These are phyloP conservation scores for Pogonocherus hispidulus DNA, from an alignment of 2,888 invertebrate species.

Conservation along the genomic window DNA sequence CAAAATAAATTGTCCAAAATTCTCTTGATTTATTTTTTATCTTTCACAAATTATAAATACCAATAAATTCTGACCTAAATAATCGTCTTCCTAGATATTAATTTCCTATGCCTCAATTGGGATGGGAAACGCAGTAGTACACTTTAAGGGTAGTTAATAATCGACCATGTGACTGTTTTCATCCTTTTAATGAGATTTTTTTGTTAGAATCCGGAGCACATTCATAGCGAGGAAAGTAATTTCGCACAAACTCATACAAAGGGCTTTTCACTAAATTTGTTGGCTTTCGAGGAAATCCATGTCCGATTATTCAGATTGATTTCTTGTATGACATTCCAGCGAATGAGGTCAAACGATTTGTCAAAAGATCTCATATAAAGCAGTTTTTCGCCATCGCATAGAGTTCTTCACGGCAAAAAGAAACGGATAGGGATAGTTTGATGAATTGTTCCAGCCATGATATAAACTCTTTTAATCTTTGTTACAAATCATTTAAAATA, in stretches of 20 bases:
- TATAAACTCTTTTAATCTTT: conserved; percentile 46
- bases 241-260: not conserved
- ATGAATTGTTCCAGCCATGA: conserved; percentile 42
- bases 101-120: too few relatives aligned
- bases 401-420: not conserved
- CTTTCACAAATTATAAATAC: too few relatives aligned
- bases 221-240: not conserved
- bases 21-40: too few relatives aligned
- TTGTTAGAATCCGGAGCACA: not conserved
- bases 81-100: too few relatives aligned
- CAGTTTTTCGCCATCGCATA: conserved; percentile 12
- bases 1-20: too few relatives aligned
- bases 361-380: conserved; percentile 20
- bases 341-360: conserved; percentile 20
- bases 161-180: too few relatives aligned
- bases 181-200: not conserved
- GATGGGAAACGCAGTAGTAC: too few relatives aligned
- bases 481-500: conserved; percentile 49
- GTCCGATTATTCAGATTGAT: conserved; percentile 19
- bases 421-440: conserved; percentile 39
- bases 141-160: too few relatives aligned
- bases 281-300: not conserved
- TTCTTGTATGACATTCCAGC: conserved; percentile 15
- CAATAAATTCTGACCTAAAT: too few relatives aligned
- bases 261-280: not conserved